Percentiles rank a stretch among this genome's conserved stretches.
Evolutionary conservation across 2,113 vertebrate genomes (phyloP).

Genomic region (Nothoprocta perdicaria): DNA sequence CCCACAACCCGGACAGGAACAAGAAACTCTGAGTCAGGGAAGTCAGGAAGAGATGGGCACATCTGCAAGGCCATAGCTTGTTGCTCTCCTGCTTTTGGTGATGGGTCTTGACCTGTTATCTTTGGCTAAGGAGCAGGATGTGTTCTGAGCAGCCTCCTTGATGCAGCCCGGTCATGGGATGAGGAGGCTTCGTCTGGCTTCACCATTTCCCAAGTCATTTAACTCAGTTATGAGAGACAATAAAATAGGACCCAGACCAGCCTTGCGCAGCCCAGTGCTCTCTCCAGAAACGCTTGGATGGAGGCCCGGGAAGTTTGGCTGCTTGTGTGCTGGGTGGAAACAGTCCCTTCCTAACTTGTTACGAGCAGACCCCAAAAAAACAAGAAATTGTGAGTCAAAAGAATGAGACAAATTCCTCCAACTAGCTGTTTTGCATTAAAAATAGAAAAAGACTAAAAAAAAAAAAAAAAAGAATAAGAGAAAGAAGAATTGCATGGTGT

Average conservation of each 20-base stretch:
- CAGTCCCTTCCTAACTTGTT: conserved; percentile 1
- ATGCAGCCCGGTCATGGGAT: background rate
- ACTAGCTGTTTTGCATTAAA: background rate
- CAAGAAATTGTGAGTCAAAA: conserved; percentile 12
- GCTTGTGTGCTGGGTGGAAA: conserved; percentile 2
- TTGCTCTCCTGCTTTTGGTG: background rate
- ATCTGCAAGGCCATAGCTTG: background rate
- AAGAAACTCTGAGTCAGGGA: background rate
- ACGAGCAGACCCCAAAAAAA: background rate
- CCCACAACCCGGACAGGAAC: background rate
- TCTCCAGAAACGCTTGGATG: conserved; percentile 34
- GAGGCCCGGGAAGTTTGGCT: background rate
- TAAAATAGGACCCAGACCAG: background rate
- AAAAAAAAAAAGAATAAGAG: fast-evolving
- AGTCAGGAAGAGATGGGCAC: background rate
- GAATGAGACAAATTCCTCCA: background rate
- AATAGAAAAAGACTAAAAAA: fast-evolving
- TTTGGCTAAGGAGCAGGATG: background rate
- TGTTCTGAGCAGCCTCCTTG: background rate
- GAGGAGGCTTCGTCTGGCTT: background rate
- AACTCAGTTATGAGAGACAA: background rate
- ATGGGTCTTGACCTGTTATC: background rate
- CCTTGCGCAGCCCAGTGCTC: fast-evolving
- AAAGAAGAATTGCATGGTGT: fast-evolving
- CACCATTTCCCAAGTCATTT: background rate